phyloP scores from a whole-genome alignment of 2,113 vertebrate species.

The Eretmodus cyanostictus region DNA sequence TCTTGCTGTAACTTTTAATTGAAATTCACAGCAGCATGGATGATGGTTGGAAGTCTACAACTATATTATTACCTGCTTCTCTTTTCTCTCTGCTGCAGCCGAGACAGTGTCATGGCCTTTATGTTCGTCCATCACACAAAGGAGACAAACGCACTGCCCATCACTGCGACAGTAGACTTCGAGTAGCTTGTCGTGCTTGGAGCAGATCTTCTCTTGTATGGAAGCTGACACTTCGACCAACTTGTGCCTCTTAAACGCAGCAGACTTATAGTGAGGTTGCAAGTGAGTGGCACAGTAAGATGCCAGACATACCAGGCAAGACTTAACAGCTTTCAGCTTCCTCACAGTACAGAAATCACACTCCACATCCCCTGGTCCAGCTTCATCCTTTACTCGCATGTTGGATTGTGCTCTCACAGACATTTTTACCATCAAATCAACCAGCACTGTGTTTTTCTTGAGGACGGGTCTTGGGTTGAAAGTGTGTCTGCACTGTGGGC shows the following conservation, averaged over 20 bases:
- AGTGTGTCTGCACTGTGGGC: slow-evolving; percentile 17
- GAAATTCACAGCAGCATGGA: neutral
- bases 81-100: neutral
- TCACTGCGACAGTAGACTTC: slow-evolving; percentile 36
- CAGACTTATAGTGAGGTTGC: slow-evolving; percentile 46
- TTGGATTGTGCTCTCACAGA: rapidly evolving
- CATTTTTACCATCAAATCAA: neutral
- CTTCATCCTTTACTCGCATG: neutral
- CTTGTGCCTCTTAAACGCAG: slow-evolving; percentile 31
- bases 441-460: slow-evolving; percentile 25
- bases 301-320: slow-evolving; percentile 36
- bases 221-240: slow-evolving; percentile 18
- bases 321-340: slow-evolving; percentile 39
- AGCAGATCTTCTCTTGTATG: slow-evolving; percentile 34
- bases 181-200: slow-evolving; percentile 21
- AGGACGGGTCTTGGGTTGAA: slow-evolving; percentile 11
- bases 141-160: slow-evolving; percentile 9
- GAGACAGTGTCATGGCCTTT: slow-evolving; percentile 29
- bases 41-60: neutral
- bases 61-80: slow-evolving; percentile 9
- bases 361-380: neutral
- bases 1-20: neutral
- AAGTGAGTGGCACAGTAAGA: slow-evolving; percentile 34
- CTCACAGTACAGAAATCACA: slow-evolving; percentile 30
- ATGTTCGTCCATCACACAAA: slow-evolving; percentile 43